Conservation (phyloP, 2,888 invertebrate genomes). For the Serrognathus titanus region DNA sequence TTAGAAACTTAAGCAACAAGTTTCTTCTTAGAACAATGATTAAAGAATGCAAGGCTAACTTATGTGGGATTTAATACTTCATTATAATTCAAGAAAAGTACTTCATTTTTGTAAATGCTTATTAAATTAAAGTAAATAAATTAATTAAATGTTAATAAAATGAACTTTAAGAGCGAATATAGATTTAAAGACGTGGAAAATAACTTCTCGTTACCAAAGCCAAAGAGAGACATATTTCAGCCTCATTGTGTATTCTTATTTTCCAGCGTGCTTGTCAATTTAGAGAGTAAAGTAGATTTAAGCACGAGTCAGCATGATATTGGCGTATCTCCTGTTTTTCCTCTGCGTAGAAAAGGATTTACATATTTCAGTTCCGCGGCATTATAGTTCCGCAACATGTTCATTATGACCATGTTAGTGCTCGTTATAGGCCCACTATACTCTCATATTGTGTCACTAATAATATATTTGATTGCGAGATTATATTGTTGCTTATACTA, state of each 20-base stretch:
- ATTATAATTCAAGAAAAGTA: no score
- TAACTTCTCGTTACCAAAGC: neutral
- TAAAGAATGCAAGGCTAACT: no score
- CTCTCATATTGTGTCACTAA: neutral
- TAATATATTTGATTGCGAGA: neutral
- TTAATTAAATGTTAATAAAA: no score
- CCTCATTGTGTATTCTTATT: neutral
- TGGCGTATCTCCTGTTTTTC: slow-evolving; percentile 2
- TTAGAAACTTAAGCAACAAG: no score
- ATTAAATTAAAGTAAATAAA: no score
- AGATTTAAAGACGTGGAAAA: no score
- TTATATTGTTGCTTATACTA: neutral
- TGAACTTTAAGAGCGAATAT: no score
- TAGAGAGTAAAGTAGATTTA: neutral
- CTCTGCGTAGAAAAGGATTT: slow-evolving; percentile 25
- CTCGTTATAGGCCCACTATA: slow-evolving; percentile 13
- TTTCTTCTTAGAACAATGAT: no score
- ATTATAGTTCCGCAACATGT: slow-evolving; percentile 37
- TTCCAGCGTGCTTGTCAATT: neutral
- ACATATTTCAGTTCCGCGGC: slow-evolving; percentile 34
- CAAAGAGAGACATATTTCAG: neutral
- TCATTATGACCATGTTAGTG: slow-evolving; percentile 39
- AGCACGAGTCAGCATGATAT: neutral
- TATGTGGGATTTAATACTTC: no score
- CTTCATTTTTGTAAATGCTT: no score